A percentile compares a stretch with the other conserved stretches of the same genome.
These are phyloP conservation scores for Pristionchus exspectatus DNA, from an alignment of 2,888 invertebrate genomes.

Conservation along the genomic window DNA sequence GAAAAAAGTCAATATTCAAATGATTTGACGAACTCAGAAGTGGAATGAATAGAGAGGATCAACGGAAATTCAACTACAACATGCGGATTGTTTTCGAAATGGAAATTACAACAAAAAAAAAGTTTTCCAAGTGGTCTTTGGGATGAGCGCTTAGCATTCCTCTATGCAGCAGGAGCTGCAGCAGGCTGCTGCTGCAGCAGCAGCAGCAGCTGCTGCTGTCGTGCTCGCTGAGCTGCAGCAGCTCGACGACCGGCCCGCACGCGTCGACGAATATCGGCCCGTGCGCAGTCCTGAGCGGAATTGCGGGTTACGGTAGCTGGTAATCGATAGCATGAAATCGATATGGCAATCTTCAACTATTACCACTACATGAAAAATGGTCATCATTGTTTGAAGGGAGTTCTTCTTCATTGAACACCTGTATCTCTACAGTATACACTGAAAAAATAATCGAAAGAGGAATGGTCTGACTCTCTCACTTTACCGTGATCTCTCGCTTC, in stretches of 20 bases:
- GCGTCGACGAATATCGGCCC: background rate
- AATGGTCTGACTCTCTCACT: too few species aligned
- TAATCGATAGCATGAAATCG: background rate
- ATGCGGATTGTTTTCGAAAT: too few species aligned
- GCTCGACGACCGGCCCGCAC: background rate
- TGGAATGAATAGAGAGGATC: background rate
- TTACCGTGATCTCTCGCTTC: background rate
- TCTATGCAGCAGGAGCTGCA: too few species aligned
- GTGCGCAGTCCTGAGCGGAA: constrained; percentile 7
- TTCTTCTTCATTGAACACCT: too few species aligned
- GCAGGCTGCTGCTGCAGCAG: background rate
- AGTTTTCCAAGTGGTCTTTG: too few species aligned
- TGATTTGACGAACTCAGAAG: background rate
- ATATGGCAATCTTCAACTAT: too few species aligned
- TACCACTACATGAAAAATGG: background rate
- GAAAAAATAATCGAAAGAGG: too few species aligned
- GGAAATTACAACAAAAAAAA: too few species aligned
- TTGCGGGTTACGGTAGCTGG: background rate
- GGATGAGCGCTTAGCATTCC: too few species aligned
- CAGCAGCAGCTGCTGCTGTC: background rate
- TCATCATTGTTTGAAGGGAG: too few species aligned
- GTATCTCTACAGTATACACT: too few species aligned
- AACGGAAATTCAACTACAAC: background rate
- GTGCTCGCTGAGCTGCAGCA: too few species aligned
- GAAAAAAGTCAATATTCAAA: background rate